Evolutionary conservation across 2,888 invertebrate species (phyloP).

Genomic region (Ochropacha duplaris): DNA sequence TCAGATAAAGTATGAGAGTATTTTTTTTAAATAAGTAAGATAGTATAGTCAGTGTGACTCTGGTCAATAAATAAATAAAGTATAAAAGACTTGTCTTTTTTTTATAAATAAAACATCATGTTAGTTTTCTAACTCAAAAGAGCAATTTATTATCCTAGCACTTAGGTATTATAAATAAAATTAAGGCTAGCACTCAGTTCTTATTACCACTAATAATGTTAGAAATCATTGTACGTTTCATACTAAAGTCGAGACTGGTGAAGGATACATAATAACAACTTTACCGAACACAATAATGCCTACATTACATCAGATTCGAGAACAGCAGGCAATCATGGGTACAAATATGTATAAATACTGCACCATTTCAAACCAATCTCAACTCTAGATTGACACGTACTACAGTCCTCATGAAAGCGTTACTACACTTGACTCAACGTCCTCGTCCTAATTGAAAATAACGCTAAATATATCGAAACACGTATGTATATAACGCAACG

Average conservation of each 20-base stretch:
- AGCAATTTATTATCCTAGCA: slow-evolving; percentile 80
- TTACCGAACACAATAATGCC: neutral
- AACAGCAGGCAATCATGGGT: neutral
- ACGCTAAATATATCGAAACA: slow-evolving; percentile 57
- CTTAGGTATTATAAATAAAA: slow-evolving; percentile 78
- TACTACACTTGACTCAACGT: slow-evolving; percentile 33
- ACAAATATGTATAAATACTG: slow-evolving; percentile 5
- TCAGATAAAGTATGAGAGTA: neutral
- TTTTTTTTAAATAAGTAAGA: neutral
- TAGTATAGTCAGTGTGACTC: slow-evolving; percentile 13
- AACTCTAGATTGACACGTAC: slow-evolving; percentile 27
- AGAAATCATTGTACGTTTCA: slow-evolving; percentile 44
- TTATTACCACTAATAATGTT: slow-evolving; percentile 70
- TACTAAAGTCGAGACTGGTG: slow-evolving; percentile 19
- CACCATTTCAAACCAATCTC: slow-evolving; percentile 11
- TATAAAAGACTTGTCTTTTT: slow-evolving; percentile 3
- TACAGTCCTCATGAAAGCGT: slow-evolving; percentile 44
- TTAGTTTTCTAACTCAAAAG: slow-evolving; percentile 80
- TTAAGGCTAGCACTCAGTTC: slow-evolving; percentile 82
- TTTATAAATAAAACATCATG: slow-evolving; percentile 64
- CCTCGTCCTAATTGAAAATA: slow-evolving; percentile 51
- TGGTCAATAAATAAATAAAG: slow-evolving; percentile 21
- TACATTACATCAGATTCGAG: slow-evolving; percentile 1
- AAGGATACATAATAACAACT: neutral
- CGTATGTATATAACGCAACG: slow-evolving; percentile 42